Base-by-base conservation (phyloP, 2,797 vertebrate species). In the Cyclopterus lumpus region DNA sequence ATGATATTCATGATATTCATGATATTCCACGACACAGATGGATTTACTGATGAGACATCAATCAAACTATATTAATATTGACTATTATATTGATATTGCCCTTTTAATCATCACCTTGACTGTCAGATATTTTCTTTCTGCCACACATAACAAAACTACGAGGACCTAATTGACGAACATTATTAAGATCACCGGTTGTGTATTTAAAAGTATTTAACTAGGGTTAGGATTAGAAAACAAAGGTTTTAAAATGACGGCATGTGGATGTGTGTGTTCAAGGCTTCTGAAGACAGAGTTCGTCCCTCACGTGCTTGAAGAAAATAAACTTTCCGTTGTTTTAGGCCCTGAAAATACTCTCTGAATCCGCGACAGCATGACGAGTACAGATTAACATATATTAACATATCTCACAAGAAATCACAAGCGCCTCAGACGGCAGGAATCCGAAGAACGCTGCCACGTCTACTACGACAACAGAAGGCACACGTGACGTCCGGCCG, bases 371-470 rank as follows among this genome's bases (percentile, higher is more conserved):
- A 84, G 28, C 22, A 77, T 73, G 72, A 81, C 72, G 28, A 58
- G 32, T 53, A 49, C 48, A 30, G 58, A 15, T 32, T 58, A 73
- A 51, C 51, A 51, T 36, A 30, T 16, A 51, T 36, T 15, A 67
- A 73, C 55, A 65, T 57, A 67, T 44, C 36, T 73, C 42, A n/a
- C n/a, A n/a, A n/a, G n/a, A n/a, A n/a, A n/a, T n/a, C n/a, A n/a
- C n/a, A n/a, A n/a, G n/a, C n/a, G n/a, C 36, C 70, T 88, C 81
- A 90, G 51, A 71, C 6, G 28, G 16, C 34, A 69, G 73, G 85
- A 89, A 94, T 91, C 61, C 49, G 3, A 81, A 81, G 73, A 88
- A 91, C 88, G 53, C 55, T 0, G 8, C 20, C 14, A 15, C 40
- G 81, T 71, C 57, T 42, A 71, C 30, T 10, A 59, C 59, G 86